Percentiles rank a stretch among this genome's conserved stretches.
These are phyloP conservation scores for Isichthys henryi DNA, from an alignment of 2,113 vertebrate genomes.

Conservation along the genomic window DNA sequence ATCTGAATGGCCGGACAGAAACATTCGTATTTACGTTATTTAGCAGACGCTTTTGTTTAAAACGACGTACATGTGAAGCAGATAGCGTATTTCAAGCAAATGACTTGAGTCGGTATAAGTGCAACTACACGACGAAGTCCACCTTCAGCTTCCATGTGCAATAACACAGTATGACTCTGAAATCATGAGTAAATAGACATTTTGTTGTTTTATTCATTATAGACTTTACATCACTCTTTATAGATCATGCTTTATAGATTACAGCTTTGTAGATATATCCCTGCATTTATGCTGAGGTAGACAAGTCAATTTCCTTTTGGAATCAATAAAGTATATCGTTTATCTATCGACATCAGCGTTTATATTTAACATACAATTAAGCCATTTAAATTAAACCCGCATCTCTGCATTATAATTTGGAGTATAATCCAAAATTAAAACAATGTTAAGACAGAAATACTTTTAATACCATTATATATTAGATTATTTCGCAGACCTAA, in stretches of 20 bases:
- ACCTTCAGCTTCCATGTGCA: not conserved
- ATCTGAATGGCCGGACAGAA: not conserved
- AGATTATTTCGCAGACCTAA: not conserved
- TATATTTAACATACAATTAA: not conserved
- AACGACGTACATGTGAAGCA: not conserved
- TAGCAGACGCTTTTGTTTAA: not conserved
- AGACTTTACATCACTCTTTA: not conserved
- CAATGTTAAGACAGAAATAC: not conserved
- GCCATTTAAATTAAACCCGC: not conserved
- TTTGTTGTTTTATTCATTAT: conserved; percentile 16
- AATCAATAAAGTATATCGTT: not conserved
- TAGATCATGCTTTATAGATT: not conserved
- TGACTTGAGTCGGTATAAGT: not conserved
- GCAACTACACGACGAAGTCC: not conserved
- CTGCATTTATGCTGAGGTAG: not conserved
- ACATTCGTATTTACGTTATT: not conserved
- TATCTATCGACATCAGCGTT: not conserved
- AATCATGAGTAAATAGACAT: conserved; percentile 21
- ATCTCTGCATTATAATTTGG: not conserved
- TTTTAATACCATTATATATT: not conserved
- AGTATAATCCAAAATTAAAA: not conserved
- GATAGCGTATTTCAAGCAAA: not conserved
- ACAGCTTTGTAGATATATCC: not conserved
- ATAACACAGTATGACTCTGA: not conserved
- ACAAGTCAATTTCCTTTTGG: not conserved